phyloP scores from a whole-genome alignment of 2,113 vertebrate genomes.

The Rallus limicola region DNA sequence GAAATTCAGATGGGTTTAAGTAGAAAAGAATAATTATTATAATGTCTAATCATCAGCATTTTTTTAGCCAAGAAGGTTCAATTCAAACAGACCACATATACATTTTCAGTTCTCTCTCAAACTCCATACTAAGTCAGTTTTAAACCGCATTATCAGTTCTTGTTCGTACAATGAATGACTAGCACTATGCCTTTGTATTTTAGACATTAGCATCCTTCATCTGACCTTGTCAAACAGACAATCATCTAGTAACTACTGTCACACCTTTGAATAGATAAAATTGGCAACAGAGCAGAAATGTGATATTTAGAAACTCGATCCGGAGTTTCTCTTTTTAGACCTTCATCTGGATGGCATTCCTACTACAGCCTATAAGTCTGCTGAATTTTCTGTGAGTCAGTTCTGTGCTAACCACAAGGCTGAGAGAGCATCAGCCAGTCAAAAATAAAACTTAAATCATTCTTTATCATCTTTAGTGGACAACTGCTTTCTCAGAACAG shows the following conservation, averaged over 20 bases:
- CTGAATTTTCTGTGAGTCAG: slow-evolving; percentile 76
- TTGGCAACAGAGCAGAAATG: slow-evolving; percentile 73
- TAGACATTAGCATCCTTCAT: slow-evolving; percentile 15
- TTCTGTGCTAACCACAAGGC: slow-evolving; percentile 16
- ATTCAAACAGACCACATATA: not conserved
- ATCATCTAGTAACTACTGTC: slow-evolving; percentile 71
- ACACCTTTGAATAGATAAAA: slow-evolving; percentile 71
- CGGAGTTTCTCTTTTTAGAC: slow-evolving; percentile 77
- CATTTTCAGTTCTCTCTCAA: not conserved
- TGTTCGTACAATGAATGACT: not conserved
- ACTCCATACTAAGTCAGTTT: not conserved
- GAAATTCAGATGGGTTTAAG: not conserved
- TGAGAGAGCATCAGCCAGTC: slow-evolving; percentile 38
- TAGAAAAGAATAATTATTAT: not conserved
- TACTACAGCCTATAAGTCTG: slow-evolving; percentile 69
- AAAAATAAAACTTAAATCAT: slow-evolving; percentile 77
- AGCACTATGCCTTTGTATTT: not conserved
- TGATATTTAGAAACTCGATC: slow-evolving; percentile 77
- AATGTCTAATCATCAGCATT: not conserved
- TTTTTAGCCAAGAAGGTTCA: not conserved
- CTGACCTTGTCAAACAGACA: slow-evolving; percentile 65
- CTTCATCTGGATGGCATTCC: slow-evolving; percentile 67
- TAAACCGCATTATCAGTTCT: not conserved
- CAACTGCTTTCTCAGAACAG: slow-evolving; percentile 41
- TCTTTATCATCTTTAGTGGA: slow-evolving; percentile 47